phyloP scores from a whole-genome alignment of 2,797 vertebrate species.

The Pipistrellus nathusii region DNA sequence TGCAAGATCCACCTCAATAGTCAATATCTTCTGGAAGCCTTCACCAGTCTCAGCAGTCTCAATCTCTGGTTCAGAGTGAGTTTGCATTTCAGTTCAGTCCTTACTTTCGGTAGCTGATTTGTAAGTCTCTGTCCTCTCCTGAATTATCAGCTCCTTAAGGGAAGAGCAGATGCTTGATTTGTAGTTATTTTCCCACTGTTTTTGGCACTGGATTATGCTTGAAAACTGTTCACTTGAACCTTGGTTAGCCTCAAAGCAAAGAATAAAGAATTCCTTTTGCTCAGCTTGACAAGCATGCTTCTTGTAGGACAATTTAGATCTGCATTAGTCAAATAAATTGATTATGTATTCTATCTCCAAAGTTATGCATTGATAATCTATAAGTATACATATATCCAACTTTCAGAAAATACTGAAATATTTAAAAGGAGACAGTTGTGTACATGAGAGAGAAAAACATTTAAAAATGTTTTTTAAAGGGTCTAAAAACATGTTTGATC shows the following conservation, averaged over 20 bases:
- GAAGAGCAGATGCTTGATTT: background rate
- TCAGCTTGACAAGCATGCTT: background rate
- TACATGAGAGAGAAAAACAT: background rate
- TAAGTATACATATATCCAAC: background rate
- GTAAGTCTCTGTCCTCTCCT: background rate
- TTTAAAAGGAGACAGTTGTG: slow-evolving; percentile 13
- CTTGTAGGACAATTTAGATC: background rate
- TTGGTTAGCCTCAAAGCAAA: background rate
- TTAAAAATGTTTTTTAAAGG: slow-evolving; percentile 8
- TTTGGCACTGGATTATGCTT: background rate
- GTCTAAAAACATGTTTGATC: background rate
- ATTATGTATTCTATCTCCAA: background rate
- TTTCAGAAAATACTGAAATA: slow-evolving; percentile 10
- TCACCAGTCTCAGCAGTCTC: background rate
- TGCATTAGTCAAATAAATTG: background rate
- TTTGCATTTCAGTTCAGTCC: background rate
- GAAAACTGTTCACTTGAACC: background rate
- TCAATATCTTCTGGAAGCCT: background rate
- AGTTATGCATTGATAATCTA: background rate
- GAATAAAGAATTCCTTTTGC: slow-evolving; percentile 19
- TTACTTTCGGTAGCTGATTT: background rate
- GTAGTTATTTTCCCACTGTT: background rate
- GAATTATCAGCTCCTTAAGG: background rate
- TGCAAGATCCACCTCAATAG: background rate
- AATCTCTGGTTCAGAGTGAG: background rate